Percentiles rank a stretch among this genome's conserved stretches.
phyloP scores from a whole-genome alignment of 1,140 invertebrate genomes.

The Papilio xuthus region DNA sequence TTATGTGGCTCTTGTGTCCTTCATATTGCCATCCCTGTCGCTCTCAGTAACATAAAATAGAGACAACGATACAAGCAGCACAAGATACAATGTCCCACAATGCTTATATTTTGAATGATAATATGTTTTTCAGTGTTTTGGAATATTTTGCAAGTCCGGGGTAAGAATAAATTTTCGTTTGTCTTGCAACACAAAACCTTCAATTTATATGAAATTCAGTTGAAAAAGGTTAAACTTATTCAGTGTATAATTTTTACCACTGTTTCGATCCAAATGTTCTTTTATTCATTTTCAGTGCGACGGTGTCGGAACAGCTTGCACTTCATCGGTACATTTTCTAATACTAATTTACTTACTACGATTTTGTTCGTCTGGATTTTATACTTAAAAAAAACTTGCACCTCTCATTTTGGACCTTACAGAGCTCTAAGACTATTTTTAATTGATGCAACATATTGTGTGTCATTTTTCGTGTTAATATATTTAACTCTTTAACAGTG shows the following conservation, averaged over 20 bases:
- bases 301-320: background rate
- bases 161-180: background rate
- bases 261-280: background rate
- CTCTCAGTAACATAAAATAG: no score
- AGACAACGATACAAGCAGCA: no score
- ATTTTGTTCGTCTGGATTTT: no score
- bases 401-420: no score
- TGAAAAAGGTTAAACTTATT: no score
- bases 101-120: background rate
- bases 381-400: no score
- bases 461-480: background rate
- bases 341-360: no score
- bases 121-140: background rate
- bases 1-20: no score
- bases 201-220: background rate
- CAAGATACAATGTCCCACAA: background rate
- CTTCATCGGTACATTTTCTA: background rate
- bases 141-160: slow-evolving; percentile 7
- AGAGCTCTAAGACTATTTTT: no score
- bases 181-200: background rate
- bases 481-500: slow-evolving; percentile 1
- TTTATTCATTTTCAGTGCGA: background rate
- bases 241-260: no score
- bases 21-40: no score
- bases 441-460: no score